Evolutionary conservation across 2,888 invertebrate genomes (phyloP).

Genomic region (Tipula unca): DNA sequence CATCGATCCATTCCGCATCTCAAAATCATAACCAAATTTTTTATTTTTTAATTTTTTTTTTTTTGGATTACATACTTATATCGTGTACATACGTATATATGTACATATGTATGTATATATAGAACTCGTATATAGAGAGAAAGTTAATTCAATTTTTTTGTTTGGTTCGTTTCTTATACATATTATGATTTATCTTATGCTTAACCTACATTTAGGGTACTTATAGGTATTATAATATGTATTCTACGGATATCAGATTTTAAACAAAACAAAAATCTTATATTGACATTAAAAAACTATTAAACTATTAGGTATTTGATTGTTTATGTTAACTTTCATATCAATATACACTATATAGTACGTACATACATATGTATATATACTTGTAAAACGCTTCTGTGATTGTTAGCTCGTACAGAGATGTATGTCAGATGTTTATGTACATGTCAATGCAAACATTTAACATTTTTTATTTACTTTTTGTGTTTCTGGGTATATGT

Average conservation of each 20-base stretch:
- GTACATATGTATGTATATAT: not conserved
- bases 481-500: not conserved
- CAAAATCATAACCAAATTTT: not conserved
- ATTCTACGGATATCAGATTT: not conserved
- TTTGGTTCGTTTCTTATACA: not conserved
- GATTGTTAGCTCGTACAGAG: not conserved
- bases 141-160: not conserved
- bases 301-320: not conserved
- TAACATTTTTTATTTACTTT: not conserved
- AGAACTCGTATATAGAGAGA: not conserved
- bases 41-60: not conserved
- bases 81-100: no score
- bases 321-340: conserved; percentile 1
- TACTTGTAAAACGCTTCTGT: not conserved
- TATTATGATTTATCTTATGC: conserved; percentile 14
- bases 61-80: no score
- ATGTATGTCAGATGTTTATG: not conserved
- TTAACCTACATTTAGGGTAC: not conserved
- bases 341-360: not conserved
- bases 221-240: not conserved
- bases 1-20: not conserved
- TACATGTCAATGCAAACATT: not conserved
- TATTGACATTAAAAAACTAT: conserved; percentile 2
- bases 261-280: not conserved
- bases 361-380: not conserved